phyloP scores from a whole-genome alignment of 2,113 vertebrate species.

The Neolamprologus modestus region DNA sequence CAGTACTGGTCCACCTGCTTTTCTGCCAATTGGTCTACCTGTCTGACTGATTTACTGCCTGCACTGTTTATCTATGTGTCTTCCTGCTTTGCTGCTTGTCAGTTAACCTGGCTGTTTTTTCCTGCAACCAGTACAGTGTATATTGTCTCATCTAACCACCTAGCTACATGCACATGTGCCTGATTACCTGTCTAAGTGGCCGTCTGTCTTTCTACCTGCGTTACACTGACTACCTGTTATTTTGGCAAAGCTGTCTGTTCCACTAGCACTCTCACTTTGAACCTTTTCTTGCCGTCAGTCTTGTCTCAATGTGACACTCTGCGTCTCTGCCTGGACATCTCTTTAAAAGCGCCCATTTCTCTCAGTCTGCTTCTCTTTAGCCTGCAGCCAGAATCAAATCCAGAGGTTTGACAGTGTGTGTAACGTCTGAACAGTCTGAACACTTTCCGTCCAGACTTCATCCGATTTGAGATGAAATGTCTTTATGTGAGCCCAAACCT shows the following conservation, averaged over 20 bases:
- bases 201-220: background rate
- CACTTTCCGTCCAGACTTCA: background rate
- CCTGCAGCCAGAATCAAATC: background rate
- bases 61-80: background rate
- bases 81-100: background rate
- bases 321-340: background rate
- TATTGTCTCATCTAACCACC: background rate
- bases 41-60: background rate
- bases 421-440: background rate
- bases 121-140: background rate
- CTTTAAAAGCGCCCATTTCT: rapidly evolving
- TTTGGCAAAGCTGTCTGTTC: background rate
- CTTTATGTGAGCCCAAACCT: background rate
- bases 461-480: background rate
- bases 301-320: background rate
- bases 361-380: background rate
- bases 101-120: background rate
- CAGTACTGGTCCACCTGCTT: background rate
- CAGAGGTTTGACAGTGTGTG: background rate
- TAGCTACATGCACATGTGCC: background rate
- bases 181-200: background rate
- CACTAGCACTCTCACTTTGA: background rate
- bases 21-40: background rate
- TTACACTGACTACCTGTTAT: background rate
- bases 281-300: background rate